These are phyloP conservation scores for Hesperophylax magnus DNA, from an alignment of 1,140 invertebrate species.

Conservation along the genomic window DNA sequence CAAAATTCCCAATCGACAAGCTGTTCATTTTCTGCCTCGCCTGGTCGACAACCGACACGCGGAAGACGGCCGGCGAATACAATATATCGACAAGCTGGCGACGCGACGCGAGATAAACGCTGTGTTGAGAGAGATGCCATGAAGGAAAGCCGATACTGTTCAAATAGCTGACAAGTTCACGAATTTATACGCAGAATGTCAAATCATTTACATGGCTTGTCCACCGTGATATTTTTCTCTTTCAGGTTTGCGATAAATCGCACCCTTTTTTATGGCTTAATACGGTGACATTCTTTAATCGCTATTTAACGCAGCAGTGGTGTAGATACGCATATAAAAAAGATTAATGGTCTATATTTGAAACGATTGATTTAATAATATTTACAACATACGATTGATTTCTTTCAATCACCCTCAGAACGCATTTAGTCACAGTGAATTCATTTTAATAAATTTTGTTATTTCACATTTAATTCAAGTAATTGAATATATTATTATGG, in stretches of 20 bases:
- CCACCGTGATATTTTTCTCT: neutral
- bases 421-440: too few species aligned
- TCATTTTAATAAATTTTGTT: too few species aligned
- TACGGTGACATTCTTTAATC: slow-evolving; percentile 34
- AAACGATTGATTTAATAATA: too few species aligned
- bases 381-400: too few species aligned
- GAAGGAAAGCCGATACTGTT: slow-evolving; percentile 44
- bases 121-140: slow-evolving; percentile 3
- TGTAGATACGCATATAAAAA: neutral
- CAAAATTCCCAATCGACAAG: too few species aligned
- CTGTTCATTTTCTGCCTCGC: too few species aligned
- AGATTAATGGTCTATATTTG: too few species aligned
- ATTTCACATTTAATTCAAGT: too few species aligned
- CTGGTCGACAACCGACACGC: neutral
- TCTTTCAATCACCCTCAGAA: too few species aligned
- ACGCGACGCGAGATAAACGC: neutral
- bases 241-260: slow-evolving; percentile 19
- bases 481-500: too few species aligned
- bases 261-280: slow-evolving; percentile 36
- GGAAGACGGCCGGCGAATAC: neutral
- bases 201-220: slow-evolving; percentile 43
- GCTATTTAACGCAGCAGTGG: neutral
- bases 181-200: slow-evolving; percentile 43
- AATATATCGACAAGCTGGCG: neutral
- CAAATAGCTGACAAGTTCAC: slow-evolving; percentile 46